A percentile compares a stretch with the other conserved stretches of the same genome.
Evolutionary conservation across 2,888 invertebrate species (phyloP).

Genomic region (Thereva nobilitata): DNA sequence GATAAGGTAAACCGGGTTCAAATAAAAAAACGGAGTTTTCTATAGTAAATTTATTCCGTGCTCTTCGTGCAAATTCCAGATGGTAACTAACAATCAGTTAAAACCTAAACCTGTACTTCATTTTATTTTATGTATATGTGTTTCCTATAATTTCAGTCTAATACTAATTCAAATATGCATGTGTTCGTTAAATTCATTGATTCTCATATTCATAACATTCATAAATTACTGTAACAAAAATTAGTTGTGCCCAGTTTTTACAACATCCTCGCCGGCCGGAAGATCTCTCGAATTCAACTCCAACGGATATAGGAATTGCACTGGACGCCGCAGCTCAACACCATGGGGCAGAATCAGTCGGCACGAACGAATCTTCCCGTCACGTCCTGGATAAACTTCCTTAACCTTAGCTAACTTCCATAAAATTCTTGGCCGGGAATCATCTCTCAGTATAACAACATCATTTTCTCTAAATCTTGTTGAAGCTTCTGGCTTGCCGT

Average conservation of each 20-base stretch:
- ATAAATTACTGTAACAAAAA: too few species aligned
- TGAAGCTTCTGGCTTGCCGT: neutral
- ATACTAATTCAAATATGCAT: too few species aligned
- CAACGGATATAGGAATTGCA: slow-evolving; percentile 1
- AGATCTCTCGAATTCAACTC: neutral
- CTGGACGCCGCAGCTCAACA: neutral
- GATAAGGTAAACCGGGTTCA: too few species aligned
- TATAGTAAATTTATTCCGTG: too few species aligned
- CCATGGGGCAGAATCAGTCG: neutral
- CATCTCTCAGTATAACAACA: neutral
- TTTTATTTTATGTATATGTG: too few species aligned
- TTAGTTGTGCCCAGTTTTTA: neutral
- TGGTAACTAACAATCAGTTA: too few species aligned
- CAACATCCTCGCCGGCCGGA: slow-evolving; percentile 5
- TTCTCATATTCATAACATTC: too few species aligned
- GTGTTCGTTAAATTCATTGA: too few species aligned
- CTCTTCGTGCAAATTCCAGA: too few species aligned
- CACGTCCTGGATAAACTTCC: slow-evolving; percentile 1
- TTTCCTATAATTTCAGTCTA: too few species aligned
- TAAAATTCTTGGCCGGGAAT: neutral
- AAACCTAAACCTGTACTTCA: too few species aligned
- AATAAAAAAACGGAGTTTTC: too few species aligned
- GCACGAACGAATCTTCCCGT: slow-evolving; percentile 4
- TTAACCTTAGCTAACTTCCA: slow-evolving; percentile 4
- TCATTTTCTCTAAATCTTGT: neutral